Evolutionary conservation across 2,113 vertebrate genomes (phyloP), one percentile per base, ranked within the genome.

Genomic region (Pagrus major): DNA sequence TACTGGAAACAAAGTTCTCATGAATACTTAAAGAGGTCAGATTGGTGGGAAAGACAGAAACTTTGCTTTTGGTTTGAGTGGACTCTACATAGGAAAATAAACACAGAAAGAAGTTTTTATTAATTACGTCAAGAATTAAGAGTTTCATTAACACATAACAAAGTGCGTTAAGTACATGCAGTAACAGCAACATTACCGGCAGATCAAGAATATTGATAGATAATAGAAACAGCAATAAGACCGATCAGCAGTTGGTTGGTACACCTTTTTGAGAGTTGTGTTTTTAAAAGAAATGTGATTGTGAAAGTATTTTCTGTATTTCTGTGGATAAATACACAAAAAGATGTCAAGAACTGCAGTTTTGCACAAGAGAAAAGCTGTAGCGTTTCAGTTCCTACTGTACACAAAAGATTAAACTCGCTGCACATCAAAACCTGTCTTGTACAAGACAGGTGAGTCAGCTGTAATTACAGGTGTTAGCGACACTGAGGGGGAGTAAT

Each of bases 381-480:
- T n/a, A n/a, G n/a, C n/a, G 21, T 16, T 12, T 46, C n/a, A 12
- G 44, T 15, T 25, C 33, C n/a, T 23, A 0, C 56, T 46, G 39
- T 10, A 25, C 41, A 5, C 44, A 1, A 39, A 31, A 31, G 55
- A 42, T 27, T 35, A 41, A 29, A 29, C n/a, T n/a, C 29, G 14
- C 16, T 37, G 25, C 18, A 47, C 61, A 33, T 61, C 29, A 1
- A 71, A 49, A 46, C 49, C 60, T 3, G 47, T 23, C 31, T 9
- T 4, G 33, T 2, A 46, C 27, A 16, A 54, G 35, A 46, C 55
- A 60, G 67, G 61, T 77, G 81, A 77, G 80, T 16, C 6, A 10
- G 2, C 55, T 35, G 77, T 83, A 71, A 86, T 83, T 77, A 63
- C 68, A 61, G 72, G 72, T 60, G 69, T 58, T 5, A 33, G 7